Evolutionary conservation across 2,888 invertebrate genomes (phyloP).

Genomic region (Lypha dubia): DNA sequence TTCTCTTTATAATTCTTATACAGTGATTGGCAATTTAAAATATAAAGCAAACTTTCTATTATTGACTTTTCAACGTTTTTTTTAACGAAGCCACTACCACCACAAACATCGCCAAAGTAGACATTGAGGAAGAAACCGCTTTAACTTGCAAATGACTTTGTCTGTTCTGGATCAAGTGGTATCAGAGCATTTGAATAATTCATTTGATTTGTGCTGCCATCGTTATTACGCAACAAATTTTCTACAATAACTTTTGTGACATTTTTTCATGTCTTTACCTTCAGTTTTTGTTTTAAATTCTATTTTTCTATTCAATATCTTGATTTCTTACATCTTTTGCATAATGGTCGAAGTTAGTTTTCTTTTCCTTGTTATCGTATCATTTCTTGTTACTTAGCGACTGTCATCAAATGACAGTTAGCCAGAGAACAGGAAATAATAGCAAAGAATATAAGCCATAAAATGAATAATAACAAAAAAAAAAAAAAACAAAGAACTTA

Average conservation of each 20-base stretch:
- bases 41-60: constrained; percentile 22
- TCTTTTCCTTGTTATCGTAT: constrained; percentile 44
- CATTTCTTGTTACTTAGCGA: constrained; percentile 36
- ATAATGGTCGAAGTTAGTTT: constrained; percentile 52
- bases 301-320: constrained; percentile 47
- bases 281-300: constrained; percentile 38
- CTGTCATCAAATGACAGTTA: constrained; percentile 59
- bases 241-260: constrained; percentile 45
- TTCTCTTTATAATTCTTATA: constrained; percentile 20
- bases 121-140: constrained; percentile 31
- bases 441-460: constrained; percentile 46
- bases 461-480: constrained; percentile 33
- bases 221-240: constrained; percentile 63
- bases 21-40: constrained; percentile 49
- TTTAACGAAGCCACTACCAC: no score
- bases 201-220: constrained; percentile 66
- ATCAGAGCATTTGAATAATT: constrained; percentile 66
- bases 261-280: neutral
- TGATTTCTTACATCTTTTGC: constrained; percentile 35
- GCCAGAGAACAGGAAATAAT: constrained; percentile 56
- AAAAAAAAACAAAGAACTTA: constrained; percentile 15
- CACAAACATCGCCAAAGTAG: constrained; percentile 15
- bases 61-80: constrained; percentile 34
- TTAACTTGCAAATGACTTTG: constrained; percentile 59
- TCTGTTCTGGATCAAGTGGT: constrained; percentile 50